Base-by-base conservation (phyloP, 2,797 vertebrate genomes). In the Pogoniulus pusillus region DNA sequence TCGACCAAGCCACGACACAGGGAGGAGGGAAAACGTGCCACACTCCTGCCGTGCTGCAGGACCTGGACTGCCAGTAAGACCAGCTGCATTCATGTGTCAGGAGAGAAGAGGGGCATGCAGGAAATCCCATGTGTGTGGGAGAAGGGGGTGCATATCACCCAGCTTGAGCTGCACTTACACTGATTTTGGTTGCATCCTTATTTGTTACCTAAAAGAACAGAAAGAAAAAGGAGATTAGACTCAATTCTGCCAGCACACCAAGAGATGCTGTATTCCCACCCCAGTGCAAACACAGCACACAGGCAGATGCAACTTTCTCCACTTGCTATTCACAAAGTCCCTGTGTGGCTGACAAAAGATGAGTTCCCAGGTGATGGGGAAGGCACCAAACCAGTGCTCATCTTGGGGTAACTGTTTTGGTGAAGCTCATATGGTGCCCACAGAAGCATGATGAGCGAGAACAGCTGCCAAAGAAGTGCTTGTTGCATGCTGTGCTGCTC, bases 101-200 rank as follows among this genome's bases (percentile, higher is more conserved):
- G 68, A 65, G 49, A 37, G 51, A 68, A 54, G 53, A 70, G 76
- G 87, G 75, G 16, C 45, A 86, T 35, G 35, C 82, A 43, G 32
- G 10, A 27, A 59, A 55, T 6, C 81, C 93, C 74, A 18, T 4
- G 10, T 0, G 49, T 10, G 19, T 0, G 85, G 76, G 72, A 82
- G 53, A 37, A 84, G 37, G 66, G 66, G 49, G 20, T 7, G n/a
- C 3, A 4, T 8, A 6, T 49, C 30, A 64, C 78, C n/a, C 79
- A 16, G 19, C 66, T 26, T 6, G 27, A 90, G 65, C 79, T 76
- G 82, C 95, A 99, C 99, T 99, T 98, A 99, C 99, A 54, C 99
- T 99, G 97, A 99, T 99, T 97, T 99, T 99, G 55, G 98, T 98
- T 86, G 98, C 98, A 92, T 98, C 98, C 95, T 98, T 98, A 91